Base-by-base conservation (phyloP, 2,888 invertebrate genomes). In the Cerastoderma edule region DNA sequence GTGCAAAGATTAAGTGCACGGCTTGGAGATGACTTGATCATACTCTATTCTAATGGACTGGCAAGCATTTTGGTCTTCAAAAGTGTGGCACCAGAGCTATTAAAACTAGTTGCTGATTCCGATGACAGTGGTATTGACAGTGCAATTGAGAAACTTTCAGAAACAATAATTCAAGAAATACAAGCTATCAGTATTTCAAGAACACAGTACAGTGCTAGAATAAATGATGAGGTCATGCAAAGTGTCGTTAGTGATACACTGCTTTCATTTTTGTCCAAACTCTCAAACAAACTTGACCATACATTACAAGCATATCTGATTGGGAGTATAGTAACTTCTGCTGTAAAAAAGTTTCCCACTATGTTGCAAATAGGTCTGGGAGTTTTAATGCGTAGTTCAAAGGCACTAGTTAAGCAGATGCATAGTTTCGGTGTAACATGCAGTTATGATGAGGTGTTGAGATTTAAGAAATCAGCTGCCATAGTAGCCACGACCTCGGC, bases 381-480 rank as follows among this genome's bases (percentile, higher is more conserved):
- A 57, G 54, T 75, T 1, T 33, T 64, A 2, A 54, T 75, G 24
- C 35, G 72, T 35, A 33, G 66, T 53, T 65, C 68, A 30, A 76
- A 76, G 28, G 35, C 24, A 16, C 30, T 76, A 16, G 72, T 68
- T 6, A 53, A 46, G 2, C 44, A 44, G 24, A 6, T 76, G 54
- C 5, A 53, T 46, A 33, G 30, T 5, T 64, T 64, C 46, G 68
- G 80, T 30, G 70, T 84, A 2, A 77, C 84, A 3, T 83, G 72
- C 39, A 66, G 68, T 1, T 81, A 83, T 76, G 76, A 82, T 72
- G 84, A 85, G 72, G 54, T 83, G n/a, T 30, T 68, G n/a, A 44
- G 80, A 13, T 85, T 85, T 60, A 85, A 83, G 60, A 48, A 48
- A 27, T 85, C 84, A 2, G 78, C 82, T n/a, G 84, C 83, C 27